Base-by-base conservation (phyloP, 2,113 vertebrate genomes). In the Baryphthengus martii region DNA sequence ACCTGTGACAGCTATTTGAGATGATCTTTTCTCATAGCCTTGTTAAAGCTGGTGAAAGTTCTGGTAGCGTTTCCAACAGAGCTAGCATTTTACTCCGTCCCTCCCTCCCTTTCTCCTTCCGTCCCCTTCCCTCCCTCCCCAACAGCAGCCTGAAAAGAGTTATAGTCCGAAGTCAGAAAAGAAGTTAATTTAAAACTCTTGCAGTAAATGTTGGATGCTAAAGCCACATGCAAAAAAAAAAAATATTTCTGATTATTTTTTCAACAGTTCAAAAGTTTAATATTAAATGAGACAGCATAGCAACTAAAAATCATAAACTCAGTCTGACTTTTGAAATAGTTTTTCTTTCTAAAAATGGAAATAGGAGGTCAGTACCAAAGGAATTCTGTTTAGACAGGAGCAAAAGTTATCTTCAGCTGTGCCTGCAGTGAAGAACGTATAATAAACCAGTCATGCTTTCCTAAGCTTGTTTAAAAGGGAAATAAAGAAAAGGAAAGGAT, bases 361-460 rank as follows among this genome's bases (percentile, higher is more conserved):
- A 75, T 66, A 49, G 23, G 52, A 63, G 21, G 23, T 87, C 10
- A 11, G 17, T 63, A 79, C n/a, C 12, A 82, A 65, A 90, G 67
- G 79, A 94, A 94, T 93, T 89, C 37, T 95, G 7, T 91, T 93
- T 89, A 92, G 59, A 77, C n/a, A 82, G 90, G 47, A 88, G 18
- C 17, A 96, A 95, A 95, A 59, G n/a, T 88, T 94, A 61, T 73
- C 33, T 81, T 72, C 53, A 87, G 44, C 53, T 81, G 61, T 18
- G 50, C 58, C 78, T 96, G 62, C 45, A 90, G 75, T 76, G 44
- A 88, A 95, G 62, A 86, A 95, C 90, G n/a, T 55, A 72, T 47
- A 94, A 96, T 93, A 71, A 92, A 91, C 33, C 45, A 78, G 56
- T 94, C 31, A 40, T 78, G 61, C 63, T 94, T 96, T 95, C 77